A percentile compares a stretch with the other conserved stretches of the same genome.
Evolutionary conservation across 1,140 invertebrate genomes (phyloP).

Genomic region (Brachionus angularis): DNA sequence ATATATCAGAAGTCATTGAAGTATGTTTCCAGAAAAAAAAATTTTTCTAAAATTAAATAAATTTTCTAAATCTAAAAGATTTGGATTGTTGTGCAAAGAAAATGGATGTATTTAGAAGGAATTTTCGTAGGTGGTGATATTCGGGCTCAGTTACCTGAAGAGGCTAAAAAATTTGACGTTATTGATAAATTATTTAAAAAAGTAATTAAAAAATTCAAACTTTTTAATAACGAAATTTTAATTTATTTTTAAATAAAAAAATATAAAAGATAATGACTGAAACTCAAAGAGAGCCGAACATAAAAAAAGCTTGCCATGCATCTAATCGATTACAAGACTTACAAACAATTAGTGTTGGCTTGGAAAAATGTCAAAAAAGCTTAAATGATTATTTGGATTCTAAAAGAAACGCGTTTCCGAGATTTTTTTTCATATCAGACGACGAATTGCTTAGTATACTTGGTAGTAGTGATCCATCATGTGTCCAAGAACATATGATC

Average conservation of each 20-base stretch:
- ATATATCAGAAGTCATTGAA: constrained; percentile 69
- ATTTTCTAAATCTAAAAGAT: constrained; percentile 55
- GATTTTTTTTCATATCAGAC: constrained; percentile 88
- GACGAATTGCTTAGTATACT: constrained; percentile 82
- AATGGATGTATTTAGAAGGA: constrained; percentile 83
- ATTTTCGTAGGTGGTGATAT: constrained; percentile 85
- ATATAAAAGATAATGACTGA: constrained; percentile 71
- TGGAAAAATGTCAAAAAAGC: constrained; percentile 84
- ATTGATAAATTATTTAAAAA: constrained; percentile 74
- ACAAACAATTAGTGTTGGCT: constrained; percentile 65
- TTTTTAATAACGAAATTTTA: not conserved
- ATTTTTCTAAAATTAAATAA: not conserved
- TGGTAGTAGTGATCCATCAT: constrained; percentile 72
- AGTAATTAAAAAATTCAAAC: constrained; percentile 53
- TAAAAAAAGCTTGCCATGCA: constrained; percentile 70
- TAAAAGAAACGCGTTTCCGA: constrained; percentile 76
- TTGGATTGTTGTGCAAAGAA: constrained; percentile 76
- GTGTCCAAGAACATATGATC: constrained; percentile 83
- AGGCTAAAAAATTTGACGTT: constrained; percentile 80
- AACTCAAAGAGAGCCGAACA: constrained; percentile 70
- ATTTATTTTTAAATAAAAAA: not conserved
- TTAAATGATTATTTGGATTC: constrained; percentile 80
- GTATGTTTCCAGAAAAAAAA: not conserved
- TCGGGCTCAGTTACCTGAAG: constrained; percentile 73
- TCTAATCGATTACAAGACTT: constrained; percentile 71